Percentiles rank a stretch among this genome's conserved stretches.
phyloP scores from a whole-genome alignment of 2,888 invertebrate genomes.

The Eremobia ochroleuca region DNA sequence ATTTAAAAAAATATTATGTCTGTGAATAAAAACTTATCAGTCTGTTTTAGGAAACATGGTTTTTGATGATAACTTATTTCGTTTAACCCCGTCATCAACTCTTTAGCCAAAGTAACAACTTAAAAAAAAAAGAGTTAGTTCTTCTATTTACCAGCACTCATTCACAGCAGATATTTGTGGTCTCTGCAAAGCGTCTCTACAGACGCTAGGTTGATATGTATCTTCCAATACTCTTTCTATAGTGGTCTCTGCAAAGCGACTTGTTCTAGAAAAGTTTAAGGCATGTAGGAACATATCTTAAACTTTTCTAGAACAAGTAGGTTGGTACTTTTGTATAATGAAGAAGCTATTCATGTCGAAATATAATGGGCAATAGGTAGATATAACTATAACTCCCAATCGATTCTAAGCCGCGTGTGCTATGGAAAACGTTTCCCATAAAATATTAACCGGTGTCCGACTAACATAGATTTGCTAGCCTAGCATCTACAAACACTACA shows the following conservation, averaged over 20 bases:
- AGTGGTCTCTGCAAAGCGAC: background rate
- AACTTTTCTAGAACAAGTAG: slow-evolving; percentile 15
- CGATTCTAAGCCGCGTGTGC: slow-evolving; percentile 57
- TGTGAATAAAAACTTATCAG: too few species aligned
- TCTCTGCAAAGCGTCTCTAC: too few species aligned
- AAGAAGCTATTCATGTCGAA: slow-evolving; percentile 23
- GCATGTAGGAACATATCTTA: too few species aligned
- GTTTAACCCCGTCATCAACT: background rate
- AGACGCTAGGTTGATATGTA: too few species aligned
- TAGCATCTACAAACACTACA: too few species aligned
- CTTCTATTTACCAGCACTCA: background rate
- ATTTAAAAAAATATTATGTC: too few species aligned
- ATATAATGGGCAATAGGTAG: slow-evolving; percentile 34
- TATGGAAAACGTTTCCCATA: slow-evolving; percentile 78
- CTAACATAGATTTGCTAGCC: slow-evolving; percentile 75
- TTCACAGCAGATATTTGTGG: too few species aligned
- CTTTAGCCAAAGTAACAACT: background rate
- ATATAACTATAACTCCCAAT: slow-evolving; percentile 44
- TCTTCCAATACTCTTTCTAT: too few species aligned
- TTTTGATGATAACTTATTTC: background rate
- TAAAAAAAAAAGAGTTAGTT: background rate
- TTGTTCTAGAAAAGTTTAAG: too few species aligned
- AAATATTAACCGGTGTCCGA: slow-evolving; percentile 82
- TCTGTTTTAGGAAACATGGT: background rate
- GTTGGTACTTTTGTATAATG: background rate